Percentiles rank a stretch among this genome's conserved stretches.
phyloP scores from a whole-genome alignment of 2,888 invertebrate species.

The Callyntrura guangdongensis region DNA sequence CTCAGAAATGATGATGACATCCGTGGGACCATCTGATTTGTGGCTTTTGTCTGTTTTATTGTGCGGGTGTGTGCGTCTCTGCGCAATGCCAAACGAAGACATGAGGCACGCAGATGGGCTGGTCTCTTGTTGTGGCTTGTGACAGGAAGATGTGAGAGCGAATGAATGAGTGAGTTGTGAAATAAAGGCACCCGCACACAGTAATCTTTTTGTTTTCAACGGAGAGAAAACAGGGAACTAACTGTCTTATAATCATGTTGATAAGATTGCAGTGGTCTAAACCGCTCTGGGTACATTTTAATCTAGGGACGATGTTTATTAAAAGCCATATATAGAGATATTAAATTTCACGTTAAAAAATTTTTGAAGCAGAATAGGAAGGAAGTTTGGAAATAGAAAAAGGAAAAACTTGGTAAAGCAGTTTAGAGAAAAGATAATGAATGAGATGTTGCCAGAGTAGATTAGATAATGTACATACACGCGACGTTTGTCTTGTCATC shows the following conservation, averaged over 20 bases:
- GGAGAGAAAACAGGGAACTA: conserved; percentile 34
- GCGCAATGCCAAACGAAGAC: conserved; percentile 66
- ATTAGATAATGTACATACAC: conserved; percentile 26
- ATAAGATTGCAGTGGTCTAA: neutral
- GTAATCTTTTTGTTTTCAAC: conserved; percentile 1
- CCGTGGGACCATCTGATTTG: conserved; percentile 72
- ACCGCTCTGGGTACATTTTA: neutral
- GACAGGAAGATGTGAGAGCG: conserved; percentile 54
- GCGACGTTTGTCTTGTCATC: neutral
- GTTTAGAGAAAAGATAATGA: conserved; percentile 27
- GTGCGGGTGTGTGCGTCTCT: conserved; percentile 67
- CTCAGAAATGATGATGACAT: conserved; percentile 69
- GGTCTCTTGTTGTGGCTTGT: conserved; percentile 47
- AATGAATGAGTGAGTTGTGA: conserved; percentile 61
- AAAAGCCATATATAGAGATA: conserved; percentile 17
- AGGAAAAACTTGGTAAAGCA: neutral
- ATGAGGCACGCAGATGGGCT: conserved; percentile 73
- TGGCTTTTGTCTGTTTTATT: conserved; percentile 62
- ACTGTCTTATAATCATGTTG: conserved; percentile 39
- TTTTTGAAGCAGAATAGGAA: neutral
- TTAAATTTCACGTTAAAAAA: conserved; percentile 56
- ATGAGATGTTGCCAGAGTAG: conserved; percentile 48
- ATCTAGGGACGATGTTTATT: conserved; percentile 29
- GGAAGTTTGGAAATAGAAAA: conserved; percentile 3
- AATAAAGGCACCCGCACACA: conserved; percentile 58